Evolutionary conservation across 2,797 vertebrate genomes (phyloP).

Genomic region (Sebastes iracundus): DNA sequence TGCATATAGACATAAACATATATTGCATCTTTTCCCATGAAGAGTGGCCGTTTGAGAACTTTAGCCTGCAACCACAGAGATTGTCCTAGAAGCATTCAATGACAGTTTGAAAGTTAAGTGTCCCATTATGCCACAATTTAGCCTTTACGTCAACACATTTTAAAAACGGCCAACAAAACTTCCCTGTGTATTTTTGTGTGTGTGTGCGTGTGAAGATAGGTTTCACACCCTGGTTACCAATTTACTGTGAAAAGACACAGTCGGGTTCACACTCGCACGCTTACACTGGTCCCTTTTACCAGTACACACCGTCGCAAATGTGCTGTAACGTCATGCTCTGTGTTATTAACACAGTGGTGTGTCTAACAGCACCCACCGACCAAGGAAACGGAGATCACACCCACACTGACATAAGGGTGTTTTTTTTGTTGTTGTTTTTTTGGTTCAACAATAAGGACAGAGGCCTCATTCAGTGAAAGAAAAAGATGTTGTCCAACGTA

Average conservation of each 20-base stretch:
- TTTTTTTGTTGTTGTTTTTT: neutral
- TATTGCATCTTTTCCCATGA: slow-evolving; percentile 26
- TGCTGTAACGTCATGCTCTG: slow-evolving; percentile 61
- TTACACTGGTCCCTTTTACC: slow-evolving; percentile 26
- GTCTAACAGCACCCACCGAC: slow-evolving; percentile 44
- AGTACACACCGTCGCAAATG: slow-evolving; percentile 42
- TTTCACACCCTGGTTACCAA: slow-evolving; percentile 53
- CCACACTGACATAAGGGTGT: slow-evolving; percentile 40
- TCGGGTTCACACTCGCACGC: slow-evolving; percentile 47
- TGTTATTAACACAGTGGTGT: slow-evolving; percentile 63
- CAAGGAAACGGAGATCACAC: slow-evolving; percentile 41
- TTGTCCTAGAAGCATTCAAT: neutral
- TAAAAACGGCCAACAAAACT: neutral
- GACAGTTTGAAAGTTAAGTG: neutral
- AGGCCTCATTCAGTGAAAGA: slow-evolving; percentile 19
- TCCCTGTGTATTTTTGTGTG: neutral
- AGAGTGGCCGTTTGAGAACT: neutral
- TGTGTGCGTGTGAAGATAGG: slow-evolving; percentile 23
- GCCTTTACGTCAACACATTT: neutral
- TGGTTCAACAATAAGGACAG: slow-evolving; percentile 25
- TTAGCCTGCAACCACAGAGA: neutral
- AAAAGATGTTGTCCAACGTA: neutral
- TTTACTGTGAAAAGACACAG: slow-evolving; percentile 49
- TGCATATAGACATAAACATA: slow-evolving; percentile 42
- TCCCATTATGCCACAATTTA: neutral